Evolutionary conservation across 2,797 vertebrate species (phyloP), one percentile per base, ranked within the genome.

Genomic region (Benthosema pterotum): DNA sequence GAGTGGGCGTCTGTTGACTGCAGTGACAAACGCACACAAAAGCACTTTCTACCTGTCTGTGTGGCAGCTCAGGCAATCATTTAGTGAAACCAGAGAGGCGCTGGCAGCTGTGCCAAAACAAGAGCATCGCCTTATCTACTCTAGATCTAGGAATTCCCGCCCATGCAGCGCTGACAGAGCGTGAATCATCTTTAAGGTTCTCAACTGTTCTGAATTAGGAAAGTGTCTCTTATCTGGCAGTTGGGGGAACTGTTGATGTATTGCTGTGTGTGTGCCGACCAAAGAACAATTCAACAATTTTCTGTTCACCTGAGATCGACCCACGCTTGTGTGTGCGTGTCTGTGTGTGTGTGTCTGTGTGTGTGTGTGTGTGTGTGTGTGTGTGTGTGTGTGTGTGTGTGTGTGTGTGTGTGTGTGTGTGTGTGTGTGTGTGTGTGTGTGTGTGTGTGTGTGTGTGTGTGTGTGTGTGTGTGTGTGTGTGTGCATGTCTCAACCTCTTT

Each of bases 191-290:
- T 77, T 82, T 69, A 75, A 38, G 62, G 18, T 78, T 68, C 52
- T n/a, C 78, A 78, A 71, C 73, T 83, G 79, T 78, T 83, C 72
- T 13, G 13, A 78, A 66, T 80, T 68, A 81, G 72, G 72, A 70
- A 11, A 57, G 65, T 48, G 12, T 51, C 12, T 73, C 69, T 69
- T 86, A 75, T 80, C 67, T 76, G 7, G 0, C 17, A 22, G 22
- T 42, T 48, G 49, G 59, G 28, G 28, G 8, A 67, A 67, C 47
- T 67, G 62, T 49, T 64, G 66, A 79, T 79, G 60, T 74, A 67
- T 72, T 66, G 50, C 54, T 55, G 50, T 49, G 59, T 58, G 50
- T 49, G 59, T 59, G 69, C 62, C 49, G 73, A 83, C 60, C 51
- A 51, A 38, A 66, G 64, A 76, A 65, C 60, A 47, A 28, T 76